Evolutionary conservation across 2,113 vertebrate genomes (phyloP).

Genomic region (Hippocampus guttulatus): DNA sequence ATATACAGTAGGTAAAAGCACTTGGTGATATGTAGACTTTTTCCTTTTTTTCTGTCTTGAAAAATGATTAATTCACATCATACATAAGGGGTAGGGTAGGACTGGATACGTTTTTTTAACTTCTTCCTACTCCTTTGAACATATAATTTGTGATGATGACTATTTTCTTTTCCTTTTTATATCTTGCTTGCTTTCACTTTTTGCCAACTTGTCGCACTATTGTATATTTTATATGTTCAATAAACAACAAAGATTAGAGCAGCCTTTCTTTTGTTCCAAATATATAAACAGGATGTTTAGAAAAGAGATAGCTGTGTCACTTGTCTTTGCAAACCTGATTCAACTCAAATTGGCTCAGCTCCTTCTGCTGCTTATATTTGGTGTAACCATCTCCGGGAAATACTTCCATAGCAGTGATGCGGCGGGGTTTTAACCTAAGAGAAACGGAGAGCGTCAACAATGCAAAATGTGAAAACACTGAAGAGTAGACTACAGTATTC

Average conservation of each 20-base stretch:
- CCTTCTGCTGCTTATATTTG: constrained; percentile 80
- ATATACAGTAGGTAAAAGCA: too few species aligned
- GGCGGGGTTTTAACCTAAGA: constrained; percentile 79
- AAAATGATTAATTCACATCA: too few species aligned
- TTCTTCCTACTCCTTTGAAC: too few species aligned
- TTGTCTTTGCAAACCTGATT: constrained; percentile 74
- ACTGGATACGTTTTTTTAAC: too few species aligned
- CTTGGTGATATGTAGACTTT: too few species aligned
- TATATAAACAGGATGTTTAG: not conserved
- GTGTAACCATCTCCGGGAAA: constrained; percentile 72
- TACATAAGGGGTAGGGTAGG: too few species aligned
- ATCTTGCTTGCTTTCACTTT: too few species aligned
- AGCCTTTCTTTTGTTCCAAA: too few species aligned
- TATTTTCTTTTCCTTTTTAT: too few species aligned
- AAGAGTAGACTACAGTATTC: not conserved
- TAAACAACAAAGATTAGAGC: not conserved
- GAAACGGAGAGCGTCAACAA: constrained; percentile 17
- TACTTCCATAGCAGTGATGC: constrained; percentile 70
- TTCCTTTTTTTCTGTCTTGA: too few species aligned
- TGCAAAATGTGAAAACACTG: not conserved
- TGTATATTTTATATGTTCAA: not conserved
- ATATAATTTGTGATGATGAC: too few species aligned
- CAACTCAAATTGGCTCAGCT: constrained; percentile 69
- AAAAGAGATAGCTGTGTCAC: not conserved
- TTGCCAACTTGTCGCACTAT: too few species aligned